Percentiles rank a stretch among this genome's conserved stretches.
These are phyloP conservation scores for Pseudomyrmex concolor DNA, from an alignment of 1,140 invertebrate species.

Conservation along the genomic window DNA sequence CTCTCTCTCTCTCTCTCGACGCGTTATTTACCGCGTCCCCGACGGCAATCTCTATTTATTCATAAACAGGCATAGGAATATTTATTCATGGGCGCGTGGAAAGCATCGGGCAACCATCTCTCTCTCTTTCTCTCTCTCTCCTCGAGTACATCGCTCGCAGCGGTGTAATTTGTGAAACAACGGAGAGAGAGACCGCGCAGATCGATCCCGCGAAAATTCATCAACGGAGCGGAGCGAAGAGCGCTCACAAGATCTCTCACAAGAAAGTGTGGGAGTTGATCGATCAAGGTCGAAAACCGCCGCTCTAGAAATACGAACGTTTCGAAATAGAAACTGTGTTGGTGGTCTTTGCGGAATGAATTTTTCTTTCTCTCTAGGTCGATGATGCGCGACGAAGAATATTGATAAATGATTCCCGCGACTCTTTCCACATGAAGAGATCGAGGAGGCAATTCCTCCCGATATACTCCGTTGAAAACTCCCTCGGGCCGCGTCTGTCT, in stretches of 20 bases:
- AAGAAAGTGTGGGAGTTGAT: neutral
- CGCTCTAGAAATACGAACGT: constrained; percentile 40
- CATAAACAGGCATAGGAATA: neutral
- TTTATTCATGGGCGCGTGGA: neutral
- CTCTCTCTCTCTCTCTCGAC: too few relatives aligned
- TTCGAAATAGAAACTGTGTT: constrained; percentile 10
- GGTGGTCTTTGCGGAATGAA: constrained; percentile 32
- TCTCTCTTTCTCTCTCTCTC: neutral
- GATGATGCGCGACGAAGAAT: neutral
- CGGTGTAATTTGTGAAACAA: neutral
- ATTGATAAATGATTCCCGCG: neutral
- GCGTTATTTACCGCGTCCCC: neutral
- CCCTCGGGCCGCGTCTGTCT: neutral
- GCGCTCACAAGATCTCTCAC: neutral
- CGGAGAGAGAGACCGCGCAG: neutral
- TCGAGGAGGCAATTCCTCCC: constrained; percentile 9
- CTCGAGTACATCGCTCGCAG: neutral
- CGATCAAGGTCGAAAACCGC: constrained; percentile 5
- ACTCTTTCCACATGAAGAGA: neutral
- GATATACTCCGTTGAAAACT: constrained; percentile 7
- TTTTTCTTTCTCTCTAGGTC: constrained; percentile 22
- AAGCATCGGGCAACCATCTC: neutral
- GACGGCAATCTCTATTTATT: constrained; percentile 14
- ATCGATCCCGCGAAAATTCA: neutral
- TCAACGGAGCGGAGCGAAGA: neutral